phyloP scores from a whole-genome alignment of 2,113 vertebrate species.

The Ranitomeya variabilis region DNA sequence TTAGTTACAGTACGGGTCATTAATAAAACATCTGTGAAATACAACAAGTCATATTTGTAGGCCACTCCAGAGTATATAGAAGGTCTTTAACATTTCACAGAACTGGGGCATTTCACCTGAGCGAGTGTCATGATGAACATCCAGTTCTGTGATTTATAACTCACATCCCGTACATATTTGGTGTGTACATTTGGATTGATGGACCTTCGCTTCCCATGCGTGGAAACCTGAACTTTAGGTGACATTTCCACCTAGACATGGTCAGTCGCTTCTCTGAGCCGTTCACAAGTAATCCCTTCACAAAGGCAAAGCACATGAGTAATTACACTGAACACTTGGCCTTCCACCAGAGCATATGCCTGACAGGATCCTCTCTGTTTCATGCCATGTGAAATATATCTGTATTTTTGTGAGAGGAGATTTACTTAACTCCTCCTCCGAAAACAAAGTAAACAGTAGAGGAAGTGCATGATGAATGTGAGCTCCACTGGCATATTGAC shows the following conservation, averaged over 20 bases:
- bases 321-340: slow-evolving; percentile 51
- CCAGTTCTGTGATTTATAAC: slow-evolving; percentile 21
- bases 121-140: slow-evolving; percentile 8
- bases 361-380: slow-evolving; percentile 38
- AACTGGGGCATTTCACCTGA: slow-evolving; percentile 19
- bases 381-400: slow-evolving; percentile 39
- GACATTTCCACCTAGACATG: slow-evolving; percentile 58
- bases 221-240: slow-evolving; percentile 58
- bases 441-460: not conserved
- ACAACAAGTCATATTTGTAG: slow-evolving; percentile 16
- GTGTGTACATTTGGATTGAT: slow-evolving; percentile 52
- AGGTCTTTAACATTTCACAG: slow-evolving; percentile 21
- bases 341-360: slow-evolving; percentile 49
- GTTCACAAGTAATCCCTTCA: slow-evolving; percentile 41
- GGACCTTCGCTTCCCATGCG: slow-evolving; percentile 50
- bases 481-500: not conserved
- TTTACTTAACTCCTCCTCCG: not conserved
- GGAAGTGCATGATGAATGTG: not conserved
- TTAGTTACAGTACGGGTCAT: not conserved
- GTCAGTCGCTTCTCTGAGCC: slow-evolving; percentile 53
- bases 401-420: slow-evolving; percentile 17
- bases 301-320: slow-evolving; percentile 52
- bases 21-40: slow-evolving; percentile 3
- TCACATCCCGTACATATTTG: slow-evolving; percentile 11
- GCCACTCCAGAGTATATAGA: slow-evolving; percentile 2